Evolutionary conservation across 2,888 invertebrate genomes (phyloP), one percentile per base, ranked within the genome.

Genomic region (Cryptus armator): DNA sequence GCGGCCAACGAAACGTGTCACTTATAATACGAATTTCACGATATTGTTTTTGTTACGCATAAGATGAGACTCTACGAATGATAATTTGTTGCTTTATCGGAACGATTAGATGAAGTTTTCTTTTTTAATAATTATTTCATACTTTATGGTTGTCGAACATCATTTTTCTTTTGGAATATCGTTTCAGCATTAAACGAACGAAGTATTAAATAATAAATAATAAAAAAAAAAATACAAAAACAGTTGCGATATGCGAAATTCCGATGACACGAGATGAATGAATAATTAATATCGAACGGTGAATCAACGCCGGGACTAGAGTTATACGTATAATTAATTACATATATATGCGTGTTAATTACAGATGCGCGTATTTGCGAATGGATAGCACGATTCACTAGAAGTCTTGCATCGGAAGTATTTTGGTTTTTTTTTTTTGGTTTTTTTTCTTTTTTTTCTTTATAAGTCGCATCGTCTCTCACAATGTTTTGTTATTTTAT

Each of bases 281-380:
- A 70, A 62, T 56, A 81, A 72, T 77, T 44, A 76, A 72, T 84
- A 81, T 81, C 81, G 81, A 84, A 84, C 84, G 77, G 16, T 77
- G 76, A 81, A 84, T 81, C 76, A 77, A 78, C 74, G 44, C 51
- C 46, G 74, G 46, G 51, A 78, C 81, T 81, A 81, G 68, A 81
- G 81, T 71, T 59, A 81, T 53, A 64, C 51, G 70, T 84, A 81
- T 81, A 74, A 77, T 84, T 81, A 78, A 59, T 75, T 74, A 84
- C 84, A 81, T 77, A 77, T 64, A 77, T 81, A 84, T 70, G 84
- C 67, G 81, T 81, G 74, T 81, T 84, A 84, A 81, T 84, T 81
- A 84, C 84, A 84, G 78, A 84, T 81, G 81, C 81, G 77, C 64
- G 59, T 75, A 74, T 24, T 74, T 48, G 62, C 78, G 64, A 84